Evolutionary conservation across 2,797 vertebrate species (phyloP).

Genomic region (Parauchenoglanis ngamensis): DNA sequence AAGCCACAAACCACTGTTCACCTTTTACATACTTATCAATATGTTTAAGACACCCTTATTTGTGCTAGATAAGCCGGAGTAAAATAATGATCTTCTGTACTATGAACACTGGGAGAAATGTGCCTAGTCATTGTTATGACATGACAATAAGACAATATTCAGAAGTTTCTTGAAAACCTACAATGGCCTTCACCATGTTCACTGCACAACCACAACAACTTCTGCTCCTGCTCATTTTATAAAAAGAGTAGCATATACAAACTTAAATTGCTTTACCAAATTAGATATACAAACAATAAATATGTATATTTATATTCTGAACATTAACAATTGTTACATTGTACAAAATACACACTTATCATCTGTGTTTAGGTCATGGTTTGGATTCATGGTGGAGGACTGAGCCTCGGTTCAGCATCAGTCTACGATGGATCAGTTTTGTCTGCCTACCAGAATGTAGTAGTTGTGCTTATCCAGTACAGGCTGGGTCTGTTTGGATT

Average conservation of each 20-base stretch:
- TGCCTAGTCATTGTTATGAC: background rate
- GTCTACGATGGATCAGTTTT: conserved; percentile 72
- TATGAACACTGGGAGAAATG: background rate
- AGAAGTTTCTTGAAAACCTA: too few species aligned
- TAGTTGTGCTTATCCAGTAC: conserved; percentile 82
- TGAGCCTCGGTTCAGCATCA: conserved; percentile 67
- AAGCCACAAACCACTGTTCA: conserved; percentile 12
- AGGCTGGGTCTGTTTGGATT: conserved; percentile 80
- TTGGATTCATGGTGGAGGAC: conserved; percentile 80
- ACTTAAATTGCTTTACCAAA: too few species aligned
- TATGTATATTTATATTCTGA: too few species aligned
- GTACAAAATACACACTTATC: background rate
- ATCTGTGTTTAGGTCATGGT: conserved; percentile 77
- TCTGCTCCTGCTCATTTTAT: too few species aligned
- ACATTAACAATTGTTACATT: background rate
- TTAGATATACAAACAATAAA: too few species aligned
- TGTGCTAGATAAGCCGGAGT: background rate
- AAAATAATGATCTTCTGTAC: background rate
- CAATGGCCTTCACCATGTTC: too few species aligned
- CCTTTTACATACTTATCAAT: conserved; percentile 28
- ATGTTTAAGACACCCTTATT: background rate
- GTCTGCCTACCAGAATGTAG: conserved; percentile 76
- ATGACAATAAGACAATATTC: too few species aligned
- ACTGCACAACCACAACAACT: too few species aligned
- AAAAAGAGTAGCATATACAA: too few species aligned